These are phyloP conservation scores for Etheostoma perlongum DNA, from an alignment of 2,797 vertebrate species.

Conservation along the genomic window DNA sequence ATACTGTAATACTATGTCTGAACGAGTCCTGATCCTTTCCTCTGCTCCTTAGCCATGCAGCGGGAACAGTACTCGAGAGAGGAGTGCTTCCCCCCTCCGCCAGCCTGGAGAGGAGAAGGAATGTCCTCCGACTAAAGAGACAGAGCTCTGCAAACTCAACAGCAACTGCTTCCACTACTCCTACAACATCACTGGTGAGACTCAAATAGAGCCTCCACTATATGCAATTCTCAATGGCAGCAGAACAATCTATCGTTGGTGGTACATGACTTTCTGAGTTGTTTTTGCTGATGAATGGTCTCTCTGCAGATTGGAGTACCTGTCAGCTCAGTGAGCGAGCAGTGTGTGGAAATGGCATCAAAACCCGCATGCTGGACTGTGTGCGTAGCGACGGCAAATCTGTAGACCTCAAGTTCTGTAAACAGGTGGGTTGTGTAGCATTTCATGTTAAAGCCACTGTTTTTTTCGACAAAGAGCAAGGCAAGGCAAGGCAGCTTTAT, in stretches of 20 bases:
- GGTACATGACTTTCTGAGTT: no score
- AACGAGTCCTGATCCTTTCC: not conserved
- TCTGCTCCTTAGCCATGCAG: conserved; percentile 89
- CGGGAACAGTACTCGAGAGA: conserved; percentile 85
- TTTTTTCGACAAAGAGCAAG: not conserved
- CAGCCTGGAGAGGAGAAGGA: conserved; percentile 87
- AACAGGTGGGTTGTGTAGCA: conserved; percentile 85
- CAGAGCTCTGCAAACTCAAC: conserved; percentile 91
- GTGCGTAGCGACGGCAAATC: conserved; percentile 97
- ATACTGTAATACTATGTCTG: not conserved
- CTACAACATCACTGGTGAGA: conserved; percentile 94
- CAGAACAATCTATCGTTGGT: not conserved
- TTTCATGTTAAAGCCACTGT: not conserved
- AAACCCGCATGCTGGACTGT: conserved; percentile 96
- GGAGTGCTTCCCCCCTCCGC: conserved; percentile 87
- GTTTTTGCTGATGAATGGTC: not conserved
- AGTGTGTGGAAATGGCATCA: conserved; percentile 93
- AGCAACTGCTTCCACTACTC: conserved; percentile 96
- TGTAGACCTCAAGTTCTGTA: conserved; percentile 92
- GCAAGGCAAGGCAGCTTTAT: no score
- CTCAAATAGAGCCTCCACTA: not conserved
- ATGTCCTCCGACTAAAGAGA: conserved; percentile 87
- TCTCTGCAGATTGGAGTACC: conserved; percentile 94
- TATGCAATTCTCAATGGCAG: not conserved
- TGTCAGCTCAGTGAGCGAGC: conserved; percentile 96